Evolutionary conservation across 2,888 invertebrate species (phyloP), one percentile per base, ranked within the genome.

Genomic region (Dichetophora obliterata): DNA sequence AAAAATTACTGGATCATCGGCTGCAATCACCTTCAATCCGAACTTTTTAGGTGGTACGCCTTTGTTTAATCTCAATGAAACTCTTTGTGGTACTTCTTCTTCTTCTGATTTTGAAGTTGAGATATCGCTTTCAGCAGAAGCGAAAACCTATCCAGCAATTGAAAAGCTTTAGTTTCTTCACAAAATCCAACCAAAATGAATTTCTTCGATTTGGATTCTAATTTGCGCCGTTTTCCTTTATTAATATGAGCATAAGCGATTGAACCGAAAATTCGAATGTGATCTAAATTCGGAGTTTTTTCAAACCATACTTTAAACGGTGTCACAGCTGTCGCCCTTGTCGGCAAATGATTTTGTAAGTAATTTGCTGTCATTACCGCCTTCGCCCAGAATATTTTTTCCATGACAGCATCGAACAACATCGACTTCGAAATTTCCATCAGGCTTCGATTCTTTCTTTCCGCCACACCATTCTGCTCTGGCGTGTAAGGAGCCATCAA

Each of bases 1-100:
- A 34, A 65, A 76, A 52, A 11, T 63, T 11, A 57, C 27, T 19
- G 72, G 75, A 50, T 74, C 57, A 24, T 69, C n/a, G 22, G 52
- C 16, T 34, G 11, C 31, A 24, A 22, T 66, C 54, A 71, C 27
- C 66, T 71, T 69, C 31, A 43, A 68, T 2, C 65, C 74, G 52
- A 59, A 76, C 5, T 52, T 70, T 52, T 71, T 74, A 3, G 78
- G 34, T 22, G 65, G 61, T 24, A 70, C 22, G 3, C 50, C 71
- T 27, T 71, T 78, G 8, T 74, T 78, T 14, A 5, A 19, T 69
- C 78, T 61, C 22, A 22, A 75, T 34, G 63, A 75, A 16, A 8
- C 63, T 75, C 75, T 66, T 27, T 16, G 57, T n/a, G n/a, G n/a
- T n/a, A n/a, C n/a, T n/a, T n/a, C n/a, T n/a, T n/a, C n/a, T n/a